Percentiles rank a stretch among this genome's conserved stretches.
These are phyloP conservation scores for Drosophila malerkotliana DNA, from an alignment of 1,140 invertebrate species.

Conservation along the genomic window DNA sequence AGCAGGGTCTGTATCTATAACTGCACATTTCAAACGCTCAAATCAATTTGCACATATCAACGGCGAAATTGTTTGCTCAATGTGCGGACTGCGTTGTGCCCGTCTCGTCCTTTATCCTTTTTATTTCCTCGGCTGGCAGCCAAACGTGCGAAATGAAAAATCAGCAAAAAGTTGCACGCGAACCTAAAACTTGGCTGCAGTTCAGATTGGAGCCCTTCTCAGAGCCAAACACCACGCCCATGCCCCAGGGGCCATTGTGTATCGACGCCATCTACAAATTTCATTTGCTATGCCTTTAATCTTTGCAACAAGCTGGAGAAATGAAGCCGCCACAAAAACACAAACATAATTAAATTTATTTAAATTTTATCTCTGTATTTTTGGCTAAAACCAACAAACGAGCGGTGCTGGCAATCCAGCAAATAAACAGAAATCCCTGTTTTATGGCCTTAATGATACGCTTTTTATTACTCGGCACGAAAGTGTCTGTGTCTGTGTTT, in stretches of 20 bases:
- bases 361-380: conserved; percentile 62
- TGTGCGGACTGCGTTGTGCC: conserved; percentile 34
- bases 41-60: conserved; percentile 82
- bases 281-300: conserved; percentile 78
- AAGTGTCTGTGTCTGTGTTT: conserved; percentile 46
- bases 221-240: background rate
- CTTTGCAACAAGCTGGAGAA: conserved; percentile 48
- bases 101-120: conserved; percentile 9
- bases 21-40: conserved; percentile 76
- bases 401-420: conserved; percentile 53
- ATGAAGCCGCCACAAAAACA: conserved; percentile 17
- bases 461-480: conserved; percentile 78
- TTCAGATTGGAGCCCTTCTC: conserved; percentile 18
- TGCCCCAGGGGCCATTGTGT: conserved; percentile 16
- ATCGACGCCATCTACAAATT: conserved; percentile 74
- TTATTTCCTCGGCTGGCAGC: conserved; percentile 14
- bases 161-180: conserved; percentile 71
- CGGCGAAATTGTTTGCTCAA: conserved; percentile 79
- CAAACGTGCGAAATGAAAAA: conserved; percentile 74
- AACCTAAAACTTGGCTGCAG: conserved; percentile 56
- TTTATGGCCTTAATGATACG: conserved; percentile 80
- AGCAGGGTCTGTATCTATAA: conserved; percentile 56
- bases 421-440: conserved; percentile 78
- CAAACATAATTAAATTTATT: conserved; percentile 82
- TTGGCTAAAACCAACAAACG: conserved; percentile 44